These are phyloP conservation scores for Chymomyza costata DNA, from an alignment of 1,140 invertebrate species.

Conservation along the genomic window DNA sequence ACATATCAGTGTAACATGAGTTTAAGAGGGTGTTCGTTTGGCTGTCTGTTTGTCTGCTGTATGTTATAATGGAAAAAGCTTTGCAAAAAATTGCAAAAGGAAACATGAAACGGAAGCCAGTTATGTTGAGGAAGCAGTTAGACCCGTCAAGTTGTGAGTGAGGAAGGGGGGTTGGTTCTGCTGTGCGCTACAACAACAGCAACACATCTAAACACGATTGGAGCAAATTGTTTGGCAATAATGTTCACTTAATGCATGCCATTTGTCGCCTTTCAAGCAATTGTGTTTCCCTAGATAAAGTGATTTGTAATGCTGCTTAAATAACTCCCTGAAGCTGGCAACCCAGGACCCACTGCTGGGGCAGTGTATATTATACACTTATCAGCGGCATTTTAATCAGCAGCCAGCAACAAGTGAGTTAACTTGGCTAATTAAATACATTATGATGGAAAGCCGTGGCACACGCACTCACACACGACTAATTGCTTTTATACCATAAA, in stretches of 20 bases:
- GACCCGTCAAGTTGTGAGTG: background rate
- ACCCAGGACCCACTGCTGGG: too few species aligned
- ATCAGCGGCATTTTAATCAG: constrained; percentile 13
- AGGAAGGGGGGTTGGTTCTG: background rate
- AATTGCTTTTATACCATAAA: too few species aligned
- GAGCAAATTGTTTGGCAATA: constrained; percentile 72
- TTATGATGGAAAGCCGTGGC: too few species aligned
- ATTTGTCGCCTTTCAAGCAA: constrained; percentile 66
- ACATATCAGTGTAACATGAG: too few species aligned
- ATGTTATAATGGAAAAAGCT: too few species aligned
- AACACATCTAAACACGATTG: constrained; percentile 60
- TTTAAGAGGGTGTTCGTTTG: too few species aligned
- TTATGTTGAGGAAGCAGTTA: constrained; percentile 43
- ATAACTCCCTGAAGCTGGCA: background rate
- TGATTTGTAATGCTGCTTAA: constrained; percentile 41
- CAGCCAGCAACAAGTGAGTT: too few species aligned
- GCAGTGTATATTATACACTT: background rate
- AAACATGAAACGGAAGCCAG: constrained; percentile 13
- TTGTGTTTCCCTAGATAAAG: too few species aligned
- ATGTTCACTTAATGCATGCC: constrained; percentile 72
- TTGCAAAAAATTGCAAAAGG: constrained; percentile 1
- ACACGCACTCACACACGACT: too few species aligned
- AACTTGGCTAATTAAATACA: too few species aligned
- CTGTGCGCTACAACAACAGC: constrained; percentile 5
- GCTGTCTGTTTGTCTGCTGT: too few species aligned